Base-by-base conservation (phyloP, 2,113 vertebrate species). In the Cavia aperea region DNA sequence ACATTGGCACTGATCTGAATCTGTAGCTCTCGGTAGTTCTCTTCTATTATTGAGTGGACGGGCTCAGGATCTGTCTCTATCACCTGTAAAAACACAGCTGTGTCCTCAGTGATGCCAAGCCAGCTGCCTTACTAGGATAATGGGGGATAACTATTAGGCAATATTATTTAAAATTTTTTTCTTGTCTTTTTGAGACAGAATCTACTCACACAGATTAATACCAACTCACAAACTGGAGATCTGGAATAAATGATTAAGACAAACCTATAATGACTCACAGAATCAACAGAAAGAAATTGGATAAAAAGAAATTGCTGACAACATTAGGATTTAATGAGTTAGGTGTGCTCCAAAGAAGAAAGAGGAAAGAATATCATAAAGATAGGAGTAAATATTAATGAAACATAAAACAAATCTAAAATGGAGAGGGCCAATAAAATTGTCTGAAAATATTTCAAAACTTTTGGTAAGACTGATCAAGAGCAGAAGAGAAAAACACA, bases 21-120 rank as follows among this genome's bases (percentile, higher is more conserved):
- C 81, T 97, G 97, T 24, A 98, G 81, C 36, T 98, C 98, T 3
- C 81, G 96, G 63, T 96, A 96, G 60, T 97, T 98, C n/a, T 98
- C 97, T 31, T 98, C 97, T 46, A 98, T 81, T 5, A 98, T 73
- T 0, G 96, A 95, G 95, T 98, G 97, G 81, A 81, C 84, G 0
- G 99, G 99, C 82, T 99, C 98, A 0, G 97, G 97, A 73, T 98
- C 98, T 0, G 90, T 96, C 97, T 98, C 96, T 0, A 97, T 93
- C 83, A 98, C 97, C 99, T 99, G 95, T 51, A 92, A 96, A 89
- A 56, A 96, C 65, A 63, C 2, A 93, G 49, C 54, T 4, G 1
- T 16, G 54, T 86, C 66, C 82, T 86, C 63, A 83, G 70, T 4
- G 46, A 11, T 14, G 26, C 89, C 60, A 84, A 90, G 62, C 62